Base-by-base conservation (phyloP, 2,888 invertebrate genomes). In the Thysanoteuthis rhombus region DNA sequence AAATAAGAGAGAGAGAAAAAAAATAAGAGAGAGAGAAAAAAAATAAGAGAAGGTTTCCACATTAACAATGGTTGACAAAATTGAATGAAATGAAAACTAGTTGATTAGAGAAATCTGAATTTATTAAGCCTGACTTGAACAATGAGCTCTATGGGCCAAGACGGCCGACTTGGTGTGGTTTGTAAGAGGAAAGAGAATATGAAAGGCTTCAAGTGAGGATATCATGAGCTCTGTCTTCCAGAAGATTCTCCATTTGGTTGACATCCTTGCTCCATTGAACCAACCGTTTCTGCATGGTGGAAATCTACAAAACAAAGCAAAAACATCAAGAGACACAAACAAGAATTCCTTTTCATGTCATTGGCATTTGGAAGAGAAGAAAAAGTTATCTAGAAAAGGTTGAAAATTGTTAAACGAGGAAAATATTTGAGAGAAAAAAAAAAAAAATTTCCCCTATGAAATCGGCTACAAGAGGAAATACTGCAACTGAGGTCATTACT, bases 261-360 rank as follows among this genome's bases (percentile, higher is more conserved):
- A 98, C 98, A 96, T 98, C 98, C 95, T 98, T 98, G 96, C 98
- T 98, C 98, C 98, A 98, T 92, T 97, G 97, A 94, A 98, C 98
- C 93, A 98, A 97, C 94, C 98, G 97, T 94, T 98, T 97, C 94
- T 98, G 98, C 98, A 98, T 98, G 58, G 97, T 97, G 8, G 98
- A 97, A 95, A 98, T 98, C 98, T 98, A 98, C n/a, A 95, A 95
- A 47, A 97, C 97, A 94, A 93, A 93, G 93, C 97, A 97, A 96
- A 94, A 38, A 92, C 38, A 42, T 19, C n/a, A 39, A 52, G 52
- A 52, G 52, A 52, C 25, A 1, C 25, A 52, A 52, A 45, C 45
- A 45, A 45, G 16, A 52, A 25, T 52, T 52, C 52, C 22, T 22
- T 47, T 42, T 42, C 42, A 8, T 42, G 12, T n/a, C n/a, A n/a